phyloP scores from a whole-genome alignment of 2,113 vertebrate genomes.

The Gopherus flavomarginatus region DNA sequence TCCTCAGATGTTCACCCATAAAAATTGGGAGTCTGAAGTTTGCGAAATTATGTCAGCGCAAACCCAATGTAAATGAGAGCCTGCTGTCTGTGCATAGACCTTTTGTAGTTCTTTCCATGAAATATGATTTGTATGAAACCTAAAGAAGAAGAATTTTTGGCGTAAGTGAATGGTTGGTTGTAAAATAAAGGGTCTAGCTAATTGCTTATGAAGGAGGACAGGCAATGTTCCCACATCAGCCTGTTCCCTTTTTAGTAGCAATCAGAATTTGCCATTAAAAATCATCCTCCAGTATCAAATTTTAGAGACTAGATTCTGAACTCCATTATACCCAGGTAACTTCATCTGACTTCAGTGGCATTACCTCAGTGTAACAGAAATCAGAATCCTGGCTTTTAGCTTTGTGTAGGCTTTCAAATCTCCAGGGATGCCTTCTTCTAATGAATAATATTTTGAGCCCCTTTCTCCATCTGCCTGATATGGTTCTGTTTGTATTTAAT shows the following conservation, averaged over 20 bases:
- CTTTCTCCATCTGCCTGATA: not conserved
- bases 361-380: not conserved
- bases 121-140: not conserved
- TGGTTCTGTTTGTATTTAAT: not conserved
- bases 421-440: not conserved
- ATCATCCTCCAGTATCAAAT: not conserved
- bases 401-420: not conserved
- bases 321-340: not conserved
- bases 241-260: not conserved
- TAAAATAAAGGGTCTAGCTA: not conserved
- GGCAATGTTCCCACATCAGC: not conserved
- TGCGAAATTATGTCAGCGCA: not conserved
- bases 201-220: not conserved
- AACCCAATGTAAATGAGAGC: not conserved
- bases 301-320: not conserved
- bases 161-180: not conserved
- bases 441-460: not conserved
- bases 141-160: not conserved
- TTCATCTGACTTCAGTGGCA: not conserved
- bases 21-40: not conserved
- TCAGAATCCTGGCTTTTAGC: not conserved
- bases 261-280: not conserved
- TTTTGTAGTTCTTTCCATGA: not conserved
- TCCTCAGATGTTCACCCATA: fast-evolving
- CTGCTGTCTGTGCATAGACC: not conserved